Percentiles rank a stretch among this genome's conserved stretches.
These are phyloP conservation scores for Sphinx pinastri DNA, from an alignment of 2,888 invertebrate genomes.

Conservation along the genomic window DNA sequence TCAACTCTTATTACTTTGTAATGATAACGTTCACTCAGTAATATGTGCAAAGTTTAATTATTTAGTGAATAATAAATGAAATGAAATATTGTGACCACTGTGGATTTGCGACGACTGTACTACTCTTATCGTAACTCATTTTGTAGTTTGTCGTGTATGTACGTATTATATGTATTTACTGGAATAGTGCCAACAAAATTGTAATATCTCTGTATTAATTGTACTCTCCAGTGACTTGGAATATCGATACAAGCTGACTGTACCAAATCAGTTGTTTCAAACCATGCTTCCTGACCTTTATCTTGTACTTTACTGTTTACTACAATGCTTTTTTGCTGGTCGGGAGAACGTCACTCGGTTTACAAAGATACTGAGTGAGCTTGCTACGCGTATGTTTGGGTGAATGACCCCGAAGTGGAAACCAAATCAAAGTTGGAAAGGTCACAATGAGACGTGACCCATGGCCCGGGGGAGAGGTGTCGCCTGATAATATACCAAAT, in stretches of 20 bases:
- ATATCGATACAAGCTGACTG: conserved; percentile 68
- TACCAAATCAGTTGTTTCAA: conserved; percentile 44
- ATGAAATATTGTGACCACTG: conserved; percentile 43
- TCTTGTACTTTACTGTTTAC: conserved; percentile 33
- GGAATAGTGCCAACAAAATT: conserved; percentile 70
- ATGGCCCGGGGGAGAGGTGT: conserved; percentile 76
- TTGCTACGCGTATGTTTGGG: conserved; percentile 76
- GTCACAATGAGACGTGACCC: conserved; percentile 89
- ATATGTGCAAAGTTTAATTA: conserved; percentile 7
- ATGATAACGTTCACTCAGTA: neutral
- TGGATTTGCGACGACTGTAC: conserved; percentile 82
- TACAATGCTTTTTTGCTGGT: conserved; percentile 37
- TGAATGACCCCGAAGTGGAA: conserved; percentile 88
- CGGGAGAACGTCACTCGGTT: conserved; percentile 56
- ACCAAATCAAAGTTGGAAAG: conserved; percentile 92
- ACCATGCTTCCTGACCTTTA: conserved; percentile 45
- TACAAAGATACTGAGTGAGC: conserved; percentile 66
- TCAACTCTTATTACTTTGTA: neutral
- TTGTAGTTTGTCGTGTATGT: conserved; percentile 82
- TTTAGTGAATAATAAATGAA: neutral
- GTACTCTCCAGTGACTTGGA: conserved; percentile 74
- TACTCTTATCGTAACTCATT: conserved; percentile 77
- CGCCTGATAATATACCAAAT: conserved; percentile 52
- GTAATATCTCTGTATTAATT: conserved; percentile 56
- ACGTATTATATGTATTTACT: conserved; percentile 80